A percentile compares a stretch with the other conserved stretches of the same genome.
These are phyloP conservation scores for Tragelaphus buxtoni DNA, from an alignment of 2,113 vertebrate species.

Conservation along the genomic window DNA sequence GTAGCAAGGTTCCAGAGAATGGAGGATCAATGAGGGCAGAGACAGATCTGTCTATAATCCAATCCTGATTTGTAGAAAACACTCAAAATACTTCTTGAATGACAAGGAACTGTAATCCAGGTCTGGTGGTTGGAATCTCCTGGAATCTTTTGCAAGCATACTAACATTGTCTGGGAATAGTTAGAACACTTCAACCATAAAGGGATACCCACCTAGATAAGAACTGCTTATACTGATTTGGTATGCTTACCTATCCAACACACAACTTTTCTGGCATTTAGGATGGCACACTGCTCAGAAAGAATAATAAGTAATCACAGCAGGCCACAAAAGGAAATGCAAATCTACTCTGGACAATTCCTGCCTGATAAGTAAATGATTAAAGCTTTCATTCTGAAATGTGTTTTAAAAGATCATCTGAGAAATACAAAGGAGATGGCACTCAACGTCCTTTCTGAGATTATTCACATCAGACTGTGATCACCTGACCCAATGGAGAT, in stretches of 20 bases:
- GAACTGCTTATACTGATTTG: not conserved
- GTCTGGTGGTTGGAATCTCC: not conserved
- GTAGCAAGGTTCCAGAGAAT: not conserved
- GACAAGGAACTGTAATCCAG: not conserved
- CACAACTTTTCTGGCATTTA: constrained; percentile 19
- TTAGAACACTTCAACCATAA: not conserved
- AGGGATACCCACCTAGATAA: not conserved
- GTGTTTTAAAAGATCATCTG: constrained; percentile 26
- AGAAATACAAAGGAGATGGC: not conserved
- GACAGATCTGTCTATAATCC: not conserved
- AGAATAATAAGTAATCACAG: not conserved
- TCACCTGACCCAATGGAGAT: not conserved
- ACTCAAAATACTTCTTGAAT: not conserved
- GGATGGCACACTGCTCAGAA: not conserved
- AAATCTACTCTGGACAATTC: constrained; percentile 21
- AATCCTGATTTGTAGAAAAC: not conserved
- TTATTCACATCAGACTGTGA: not conserved
- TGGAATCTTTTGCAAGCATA: not conserved
- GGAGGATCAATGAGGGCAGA: not conserved
- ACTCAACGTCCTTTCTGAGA: not conserved
- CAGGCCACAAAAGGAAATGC: not conserved
- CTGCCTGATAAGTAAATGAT: constrained; percentile 8
- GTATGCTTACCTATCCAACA: not conserved
- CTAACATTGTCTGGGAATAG: not conserved
- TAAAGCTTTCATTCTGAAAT: constrained; percentile 31